Base-by-base conservation (phyloP, 2,888 invertebrate species). In the Tinea semifulvella region DNA sequence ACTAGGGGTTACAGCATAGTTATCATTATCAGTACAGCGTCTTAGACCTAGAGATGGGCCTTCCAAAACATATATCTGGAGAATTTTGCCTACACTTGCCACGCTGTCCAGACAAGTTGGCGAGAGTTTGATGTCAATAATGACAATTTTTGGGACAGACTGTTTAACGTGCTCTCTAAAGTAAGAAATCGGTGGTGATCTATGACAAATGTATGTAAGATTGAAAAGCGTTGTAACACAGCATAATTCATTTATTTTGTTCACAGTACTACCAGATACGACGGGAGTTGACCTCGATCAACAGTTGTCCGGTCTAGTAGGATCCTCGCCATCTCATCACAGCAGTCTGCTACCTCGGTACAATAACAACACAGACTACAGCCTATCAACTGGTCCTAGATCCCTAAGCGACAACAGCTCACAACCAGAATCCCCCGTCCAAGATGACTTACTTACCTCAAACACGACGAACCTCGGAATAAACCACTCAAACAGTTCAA, bases 351-450 rank as follows among this genome's bases (percentile, higher is more conserved):
- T 89, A 44, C 88, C 89, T 3, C 83, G 89, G 4, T 89, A 89
- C 64, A 84, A 87, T 50, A 61, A 79, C 48, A 75, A 86, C 53
- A 65, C 83, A 1, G 85, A 91, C 61, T 88, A 90, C 73, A 81
- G 87, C 53, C 77, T 87, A 51, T 81, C 85, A 46, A 82, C 84
- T 14, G 87, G 88, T 2, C 91, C 92, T 0, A 80, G 92, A 31
- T 92, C 92, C 10, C 71, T 92, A 19, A 91, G 91, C 54, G 92
- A 92, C 64, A 88, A 90, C 61, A 92, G 91, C 27, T 92, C 91
- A 25, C 89, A 91, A 49, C 91, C 91, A 2, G 91, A 92, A 60
- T 91, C 91, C 26, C 91, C 91, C 1, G 91, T 91, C 11, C 91
- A 92, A 73, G 91, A 91, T 59, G 91, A 91, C 55, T 68, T 89